Percentiles rank a stretch among this genome's conserved stretches.
Conservation (phyloP, 2,888 invertebrate genomes). For the Sarcophaga caerulescens region DNA sequence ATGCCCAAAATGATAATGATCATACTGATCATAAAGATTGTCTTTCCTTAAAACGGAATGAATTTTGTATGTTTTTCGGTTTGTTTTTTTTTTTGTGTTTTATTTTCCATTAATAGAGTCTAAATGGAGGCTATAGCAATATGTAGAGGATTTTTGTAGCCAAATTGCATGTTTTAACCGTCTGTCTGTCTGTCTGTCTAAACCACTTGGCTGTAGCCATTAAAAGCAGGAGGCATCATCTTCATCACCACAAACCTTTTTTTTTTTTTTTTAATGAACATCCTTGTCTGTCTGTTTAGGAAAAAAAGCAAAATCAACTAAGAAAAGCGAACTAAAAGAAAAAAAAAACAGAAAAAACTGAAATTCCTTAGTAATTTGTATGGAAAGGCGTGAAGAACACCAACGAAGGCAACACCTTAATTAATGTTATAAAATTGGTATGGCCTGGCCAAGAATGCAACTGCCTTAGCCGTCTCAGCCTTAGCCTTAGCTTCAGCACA, state of each 20-base stretch:
- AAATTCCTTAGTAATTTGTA: slow-evolving; percentile 82
- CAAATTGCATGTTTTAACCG: slow-evolving; percentile 76
- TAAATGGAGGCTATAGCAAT: background rate
- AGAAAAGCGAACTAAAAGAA: background rate
- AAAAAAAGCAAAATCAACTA: slow-evolving; percentile 20
- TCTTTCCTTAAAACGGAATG: background rate
- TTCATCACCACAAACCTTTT: slow-evolving; percentile 6
- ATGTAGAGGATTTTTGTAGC: slow-evolving; percentile 74
- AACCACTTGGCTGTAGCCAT: slow-evolving; percentile 43
- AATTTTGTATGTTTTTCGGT: background rate
- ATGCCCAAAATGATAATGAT: slow-evolving; percentile 25
- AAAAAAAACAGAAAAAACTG: slow-evolving; percentile 73
- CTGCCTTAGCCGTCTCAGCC: slow-evolving; percentile 36
- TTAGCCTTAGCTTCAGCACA: slow-evolving; percentile 31
- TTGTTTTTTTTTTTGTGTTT: background rate
- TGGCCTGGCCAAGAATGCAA: slow-evolving; percentile 72
- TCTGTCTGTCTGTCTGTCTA: slow-evolving; percentile 21
- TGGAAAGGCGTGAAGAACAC: slow-evolving; percentile 82
- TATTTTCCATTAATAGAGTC: background rate
- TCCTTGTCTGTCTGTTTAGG: background rate
- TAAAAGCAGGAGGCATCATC: slow-evolving; percentile 2
- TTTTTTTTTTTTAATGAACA: slow-evolving; percentile 16
- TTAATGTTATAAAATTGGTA: slow-evolving; percentile 81
- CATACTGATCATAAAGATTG: slow-evolving; percentile 27
- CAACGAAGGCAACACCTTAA: slow-evolving; percentile 82